Evolutionary conservation across 2,797 vertebrate genomes (phyloP), one percentile per base, ranked within the genome.

Genomic region (Bradypodion pumilum): DNA sequence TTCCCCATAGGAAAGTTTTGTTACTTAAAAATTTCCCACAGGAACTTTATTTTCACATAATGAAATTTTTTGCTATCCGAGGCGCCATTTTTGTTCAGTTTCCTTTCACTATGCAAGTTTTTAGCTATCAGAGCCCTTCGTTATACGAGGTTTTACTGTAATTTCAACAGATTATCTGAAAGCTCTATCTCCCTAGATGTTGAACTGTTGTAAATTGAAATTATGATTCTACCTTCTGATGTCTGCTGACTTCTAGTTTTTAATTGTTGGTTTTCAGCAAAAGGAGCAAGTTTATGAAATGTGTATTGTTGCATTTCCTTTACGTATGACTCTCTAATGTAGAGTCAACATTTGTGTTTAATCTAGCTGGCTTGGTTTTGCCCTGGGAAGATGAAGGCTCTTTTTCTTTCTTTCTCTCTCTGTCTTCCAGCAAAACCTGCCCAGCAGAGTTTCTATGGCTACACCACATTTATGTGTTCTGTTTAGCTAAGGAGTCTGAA

Each of bases 231-330:
- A 21, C 27, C 1, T 6, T 40, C 19, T n/a, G 59, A 37, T 5
- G 23, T 49, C 27, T 46, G 2, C 27, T 40, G 27, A 9, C 23
- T 75, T 66, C 52, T 21, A 40, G n/a, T 63, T 63, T 84, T 79
- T 73, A 78, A 72, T 49, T 9, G 35, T 19, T 32, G 25, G 13
- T 63, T 83, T 83, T 10, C 35, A 32, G 4, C 13, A 59, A 35
- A 66, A 52, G 73, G 35, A 76, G 19, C 65, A 56, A 56, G n/a
- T 74, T 49, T 35, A 5, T 69, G 21, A 6, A 46, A 7, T 37
- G 52, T 66, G 52, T 60, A 32, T 56, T 63, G 29, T 74, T 40
- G 46, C 10, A n/a, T 85, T 85, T 85, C 44, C 62, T 65, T 35
- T 35, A 42, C 23, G 4, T 56, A 44, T 27, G 29, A 49, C n/a